phyloP scores from a whole-genome alignment of 2,888 invertebrate genomes.

The Fabriciana adippe region DNA sequence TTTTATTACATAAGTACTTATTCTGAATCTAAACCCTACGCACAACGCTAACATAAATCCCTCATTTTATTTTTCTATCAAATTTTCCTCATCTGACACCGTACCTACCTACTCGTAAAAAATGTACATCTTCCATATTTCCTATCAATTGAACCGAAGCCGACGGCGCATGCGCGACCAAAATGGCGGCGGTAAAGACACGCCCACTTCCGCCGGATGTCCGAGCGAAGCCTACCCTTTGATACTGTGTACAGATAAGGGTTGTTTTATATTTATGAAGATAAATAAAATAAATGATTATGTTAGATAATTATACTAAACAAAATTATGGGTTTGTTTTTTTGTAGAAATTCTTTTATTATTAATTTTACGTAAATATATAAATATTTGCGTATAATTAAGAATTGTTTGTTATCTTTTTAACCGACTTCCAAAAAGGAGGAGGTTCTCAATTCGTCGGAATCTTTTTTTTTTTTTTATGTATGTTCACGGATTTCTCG shows the following conservation, averaged over 20 bases:
- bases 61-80: background rate
- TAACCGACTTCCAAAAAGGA: no score
- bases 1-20: background rate
- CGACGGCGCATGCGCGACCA: constrained; percentile 57
- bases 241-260: constrained; percentile 8
- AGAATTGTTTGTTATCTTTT: no score
- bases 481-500: no score
- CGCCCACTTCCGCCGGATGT: constrained; percentile 77
- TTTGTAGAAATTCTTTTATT: background rate
- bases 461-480: no score
- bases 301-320: constrained; percentile 4
- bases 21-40: background rate
- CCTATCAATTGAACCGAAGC: constrained; percentile 16
- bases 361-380: no score
- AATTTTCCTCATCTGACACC: constrained; percentile 1
- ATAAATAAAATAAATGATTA: background rate
- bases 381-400: no score
- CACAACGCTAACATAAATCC: background rate
- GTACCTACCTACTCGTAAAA: constrained; percentile 9
- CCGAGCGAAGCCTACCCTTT: constrained; percentile 54
- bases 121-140: constrained; percentile 30
- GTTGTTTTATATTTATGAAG: constrained; percentile 13
- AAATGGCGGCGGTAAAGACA: constrained; percentile 64
- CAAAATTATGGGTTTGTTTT: background rate
- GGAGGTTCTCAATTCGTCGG: no score